Base-by-base conservation (phyloP, 1,140 invertebrate genomes). In the Drosophila seguyi region DNA sequence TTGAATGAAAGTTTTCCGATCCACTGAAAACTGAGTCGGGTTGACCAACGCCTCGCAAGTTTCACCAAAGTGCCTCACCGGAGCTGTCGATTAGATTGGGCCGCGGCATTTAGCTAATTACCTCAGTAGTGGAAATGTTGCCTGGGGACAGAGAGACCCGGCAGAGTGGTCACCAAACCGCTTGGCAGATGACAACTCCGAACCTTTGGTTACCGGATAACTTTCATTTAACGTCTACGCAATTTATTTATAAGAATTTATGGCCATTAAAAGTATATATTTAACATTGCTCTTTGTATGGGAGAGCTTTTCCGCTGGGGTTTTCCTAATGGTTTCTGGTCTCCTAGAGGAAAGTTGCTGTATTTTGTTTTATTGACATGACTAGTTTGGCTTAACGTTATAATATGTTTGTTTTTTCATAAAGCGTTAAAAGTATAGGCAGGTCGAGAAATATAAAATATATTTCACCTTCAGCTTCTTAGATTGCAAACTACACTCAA, bases 1-100 rank as follows among this genome's bases (percentile, higher is more conserved):
- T 67, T 71, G 84, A 87, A 88, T 76, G 83, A 87, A 87, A 88
- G 83, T 87, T 86, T 75, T 61, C 53, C 36, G 50, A 53, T 36
- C 25, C n/a, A n/a, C 59, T 18, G 36, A 16, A 63, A 27, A 57
- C 34, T 38, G 18, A 48, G 16, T 38, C 65, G 36, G 34, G 29
- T 29, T 41, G 57, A 61, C 73, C 72, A 67, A 76, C 56, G 84
- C 76, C 72, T 80, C 73, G 77, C 44, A 27, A 44, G 80, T 90
- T 88, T 90, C 77, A 77, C 84, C 74, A 81, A 84, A 88, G 77
- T 79, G 75, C 79, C 67, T 57, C 20, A 52, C 45, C 29, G 55
- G 75, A 78, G 68, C 55, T 38, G 53, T 34, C 56, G 83, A 88
- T 87, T 87, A 87, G 83, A 88, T 87, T 87, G 75, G 63, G 63